Base-by-base conservation (phyloP, 1,140 invertebrate species). In the Telenomus remus region DNA sequence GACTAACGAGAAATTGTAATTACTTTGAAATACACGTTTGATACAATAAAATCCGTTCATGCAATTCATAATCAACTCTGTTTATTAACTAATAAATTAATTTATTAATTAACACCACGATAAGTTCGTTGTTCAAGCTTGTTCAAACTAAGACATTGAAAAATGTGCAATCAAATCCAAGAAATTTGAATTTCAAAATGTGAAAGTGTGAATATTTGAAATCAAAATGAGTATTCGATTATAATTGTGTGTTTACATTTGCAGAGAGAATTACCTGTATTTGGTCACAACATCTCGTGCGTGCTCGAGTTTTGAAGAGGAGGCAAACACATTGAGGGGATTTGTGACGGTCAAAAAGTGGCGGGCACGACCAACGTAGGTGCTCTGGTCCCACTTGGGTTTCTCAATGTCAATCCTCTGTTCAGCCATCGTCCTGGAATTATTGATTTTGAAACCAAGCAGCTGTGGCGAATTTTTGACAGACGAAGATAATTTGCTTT, bases 291-390 rank as follows among this genome's bases (percentile, higher is more conserved):
- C 89, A 37, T 89, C 84, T 80, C 92, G 93, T 1, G 96, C 95
- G 57, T 91, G 89, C 37, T 97, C 93, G 9, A 98, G 89, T 53
- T 94, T 86, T 11, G 81, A 74, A 53, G 90, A 89, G 5, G 90
- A 88, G 5, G 91, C 92, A 49, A 98, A 91, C 12, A 95, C 82
- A 84, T 97, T 97, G 15, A 96, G 85, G 1, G 97, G 97, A 88
- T 98, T 97, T 4, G 97, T 98, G 10, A 96, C 92, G 56, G 92
- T 92, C 50, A 97, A 91, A 85, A 98, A 99, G 86, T 98, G 96
- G 79, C 94, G 93, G 0, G 95, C 94, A 71, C 97, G 89, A 11
- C 96, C 97, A 46, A 87, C 79, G 81, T 97, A 99, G 0, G 95
- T 96, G 56, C 87, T 90, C 87, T 97, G 95, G 88, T 97, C 95